Base-by-base conservation (phyloP, 2,113 vertebrate genomes). In the Meriones unguiculatus region DNA sequence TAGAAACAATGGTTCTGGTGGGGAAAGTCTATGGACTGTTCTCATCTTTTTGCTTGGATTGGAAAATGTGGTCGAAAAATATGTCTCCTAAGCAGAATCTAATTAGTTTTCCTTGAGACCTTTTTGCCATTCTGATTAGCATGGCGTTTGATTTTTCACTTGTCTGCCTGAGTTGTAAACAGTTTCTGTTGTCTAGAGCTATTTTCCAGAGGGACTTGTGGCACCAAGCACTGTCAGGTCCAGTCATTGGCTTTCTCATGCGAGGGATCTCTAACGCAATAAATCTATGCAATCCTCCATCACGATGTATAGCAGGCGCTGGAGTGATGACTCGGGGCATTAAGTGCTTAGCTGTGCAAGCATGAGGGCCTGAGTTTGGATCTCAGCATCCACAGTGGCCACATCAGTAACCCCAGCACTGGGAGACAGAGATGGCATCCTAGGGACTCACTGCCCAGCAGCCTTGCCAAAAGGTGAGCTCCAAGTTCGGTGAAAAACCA, bases 61-160 rank as follows among this genome's bases (percentile, higher is more conserved):
- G 46, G 17, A 69, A 46, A 50, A 69, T 14, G 30, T 4, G 18
- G 28, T 46, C 15, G 67, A 84, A 59, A 75, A 91, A 30, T 70
- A 46, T 88, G 78, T 52, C 41, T 80, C 85, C 85, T 28, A 24
- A 91, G 32, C 46, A 80, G 69, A 94, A 30, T 32, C 54, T 82
- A 95, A 95, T 97, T 90, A 87, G 59, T 80, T 65, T 72, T 94
- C 93, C 89, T 82, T 89, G 54, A 97, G 89, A 87, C 46, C 20
- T 65, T 35, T 46, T 69, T 46, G 57, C 78, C 89, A 82, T 89
- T 96, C 87, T 94, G 92, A 96, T 93, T 93, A 96, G 46, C 75
- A 54, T 57, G 50, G 24, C 69, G 81, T 89, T 41, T 64, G 35
- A 46, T 69, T 76, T 86, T 86, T 57, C 81, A 87, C 73, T 82